Percentiles rank a stretch among this genome's conserved stretches.
These are phyloP conservation scores for Poecile atricapillus DNA, from an alignment of 2,113 vertebrate genomes.

Conservation along the genomic window DNA sequence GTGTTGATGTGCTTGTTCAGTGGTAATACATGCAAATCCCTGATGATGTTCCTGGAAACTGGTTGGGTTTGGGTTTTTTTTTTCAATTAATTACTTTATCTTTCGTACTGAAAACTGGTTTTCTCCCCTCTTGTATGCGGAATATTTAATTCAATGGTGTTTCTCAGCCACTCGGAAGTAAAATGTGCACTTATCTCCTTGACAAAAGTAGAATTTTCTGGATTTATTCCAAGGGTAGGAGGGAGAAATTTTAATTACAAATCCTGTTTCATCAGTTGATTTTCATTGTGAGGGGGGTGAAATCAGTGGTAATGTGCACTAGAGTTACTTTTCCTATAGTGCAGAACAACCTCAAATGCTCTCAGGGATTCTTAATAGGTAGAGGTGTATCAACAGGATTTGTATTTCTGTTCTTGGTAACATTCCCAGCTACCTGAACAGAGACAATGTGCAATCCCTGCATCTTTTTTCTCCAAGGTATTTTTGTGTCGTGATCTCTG, in stretches of 20 bases:
- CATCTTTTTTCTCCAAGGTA: background rate
- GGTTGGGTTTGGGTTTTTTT: background rate
- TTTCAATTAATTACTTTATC: background rate
- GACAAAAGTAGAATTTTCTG: background rate
- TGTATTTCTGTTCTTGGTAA: background rate
- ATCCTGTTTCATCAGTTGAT: background rate
- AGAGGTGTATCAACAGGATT: background rate
- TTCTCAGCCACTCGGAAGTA: background rate
- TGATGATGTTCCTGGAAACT: background rate
- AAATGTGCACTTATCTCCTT: background rate
- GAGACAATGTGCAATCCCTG: background rate
- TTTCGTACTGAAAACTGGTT: background rate
- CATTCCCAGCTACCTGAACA: background rate
- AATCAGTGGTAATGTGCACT: background rate
- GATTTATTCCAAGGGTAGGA: background rate
- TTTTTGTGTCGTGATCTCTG: background rate
- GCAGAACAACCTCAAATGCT: background rate
- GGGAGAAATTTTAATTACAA: background rate
- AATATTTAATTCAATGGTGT: background rate
- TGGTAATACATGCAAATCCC: conserved; percentile 7
- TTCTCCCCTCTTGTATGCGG: background rate
- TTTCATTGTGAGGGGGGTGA: background rate
- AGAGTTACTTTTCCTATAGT: rapidly evolving
- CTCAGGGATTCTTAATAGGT: background rate
- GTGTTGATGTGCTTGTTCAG: background rate